Conservation (phyloP, 2,797 vertebrate genomes). For the Darevskia mixta region DNA sequence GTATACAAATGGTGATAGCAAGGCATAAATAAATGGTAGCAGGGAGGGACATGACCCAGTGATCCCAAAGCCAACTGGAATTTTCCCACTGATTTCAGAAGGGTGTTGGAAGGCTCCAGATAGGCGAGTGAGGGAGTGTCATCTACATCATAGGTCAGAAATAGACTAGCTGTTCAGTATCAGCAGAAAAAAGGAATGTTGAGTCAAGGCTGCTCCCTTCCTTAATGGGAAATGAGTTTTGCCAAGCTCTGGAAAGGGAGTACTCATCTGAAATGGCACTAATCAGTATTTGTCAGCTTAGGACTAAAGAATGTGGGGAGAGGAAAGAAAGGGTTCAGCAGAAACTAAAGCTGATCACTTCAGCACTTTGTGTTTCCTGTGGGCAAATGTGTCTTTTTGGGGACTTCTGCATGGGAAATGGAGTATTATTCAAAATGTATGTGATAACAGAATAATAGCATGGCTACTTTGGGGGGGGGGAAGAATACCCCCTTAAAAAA, state of each 20-base stretch:
- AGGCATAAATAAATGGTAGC: slow-evolving; percentile 2
- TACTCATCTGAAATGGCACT: slow-evolving; percentile 43
- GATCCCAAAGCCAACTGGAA: fast-evolving
- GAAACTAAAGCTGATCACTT: slow-evolving; percentile 30
- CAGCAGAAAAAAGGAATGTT: background rate
- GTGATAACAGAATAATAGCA: background rate
- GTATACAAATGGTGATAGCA: background rate
- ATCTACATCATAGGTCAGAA: slow-evolving; percentile 32
- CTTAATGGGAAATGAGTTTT: slow-evolving; percentile 47
- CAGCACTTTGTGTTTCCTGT: background rate
- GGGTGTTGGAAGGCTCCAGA: background rate
- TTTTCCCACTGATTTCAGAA: fast-evolving
- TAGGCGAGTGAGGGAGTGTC: background rate
- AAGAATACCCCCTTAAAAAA: background rate
- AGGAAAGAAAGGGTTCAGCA: slow-evolving; percentile 21
- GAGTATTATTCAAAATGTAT: slow-evolving; percentile 8
- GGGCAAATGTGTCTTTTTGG: fast-evolving
- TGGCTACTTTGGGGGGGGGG: too few relatives aligned
- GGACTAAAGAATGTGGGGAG: slow-evolving; percentile 21
- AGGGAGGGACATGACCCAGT: background rate
- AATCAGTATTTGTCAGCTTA: slow-evolving; percentile 37
- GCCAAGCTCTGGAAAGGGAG: slow-evolving; percentile 40
- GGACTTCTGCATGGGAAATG: slow-evolving; percentile 30
- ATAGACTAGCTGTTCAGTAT: background rate
- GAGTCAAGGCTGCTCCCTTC: slow-evolving; percentile 16